These are phyloP conservation scores for Cheirogaleus medius DNA, from an alignment of 2,113 vertebrate species.

Conservation along the genomic window DNA sequence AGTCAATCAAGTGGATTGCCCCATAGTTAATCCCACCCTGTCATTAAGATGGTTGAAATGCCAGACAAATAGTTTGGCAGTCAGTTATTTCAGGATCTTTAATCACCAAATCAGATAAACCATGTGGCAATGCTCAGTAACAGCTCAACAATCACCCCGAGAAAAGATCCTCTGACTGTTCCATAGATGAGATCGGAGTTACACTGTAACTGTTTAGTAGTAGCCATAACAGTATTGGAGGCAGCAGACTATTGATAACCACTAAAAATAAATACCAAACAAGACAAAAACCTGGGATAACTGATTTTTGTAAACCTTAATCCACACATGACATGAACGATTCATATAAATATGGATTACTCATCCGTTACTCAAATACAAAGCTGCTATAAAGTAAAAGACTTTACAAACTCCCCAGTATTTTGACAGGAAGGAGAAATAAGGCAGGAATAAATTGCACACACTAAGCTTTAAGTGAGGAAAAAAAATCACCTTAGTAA, in stretches of 20 bases:
- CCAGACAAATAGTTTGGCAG: slow-evolving; percentile 68
- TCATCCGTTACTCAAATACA: not conserved
- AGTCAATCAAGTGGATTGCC: not conserved
- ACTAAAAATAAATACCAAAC: not conserved
- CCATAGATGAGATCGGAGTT: not conserved
- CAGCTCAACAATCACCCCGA: not conserved
- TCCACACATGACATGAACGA: not conserved
- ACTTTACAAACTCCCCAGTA: not conserved
- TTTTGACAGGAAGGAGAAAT: not conserved
- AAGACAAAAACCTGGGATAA: not conserved
- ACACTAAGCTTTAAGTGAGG: not conserved
- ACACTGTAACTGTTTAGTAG: not conserved
- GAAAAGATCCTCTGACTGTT: not conserved
- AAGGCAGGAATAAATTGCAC: not conserved
- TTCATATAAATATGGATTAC: not conserved
- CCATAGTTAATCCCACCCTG: slow-evolving; percentile 36
- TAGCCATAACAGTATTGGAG: not conserved
- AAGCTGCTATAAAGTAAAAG: not conserved
- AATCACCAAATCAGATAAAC: slow-evolving; percentile 66
- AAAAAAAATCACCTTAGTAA: not conserved
- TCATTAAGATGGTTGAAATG: slow-evolving; percentile 75
- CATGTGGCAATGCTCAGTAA: not conserved
- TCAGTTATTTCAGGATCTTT: slow-evolving; percentile 31
- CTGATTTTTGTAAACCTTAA: not conserved
- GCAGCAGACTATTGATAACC: not conserved